Evolutionary conservation across 2,888 invertebrate species (phyloP).

Genomic region (Tenthredo scrophulariae): DNA sequence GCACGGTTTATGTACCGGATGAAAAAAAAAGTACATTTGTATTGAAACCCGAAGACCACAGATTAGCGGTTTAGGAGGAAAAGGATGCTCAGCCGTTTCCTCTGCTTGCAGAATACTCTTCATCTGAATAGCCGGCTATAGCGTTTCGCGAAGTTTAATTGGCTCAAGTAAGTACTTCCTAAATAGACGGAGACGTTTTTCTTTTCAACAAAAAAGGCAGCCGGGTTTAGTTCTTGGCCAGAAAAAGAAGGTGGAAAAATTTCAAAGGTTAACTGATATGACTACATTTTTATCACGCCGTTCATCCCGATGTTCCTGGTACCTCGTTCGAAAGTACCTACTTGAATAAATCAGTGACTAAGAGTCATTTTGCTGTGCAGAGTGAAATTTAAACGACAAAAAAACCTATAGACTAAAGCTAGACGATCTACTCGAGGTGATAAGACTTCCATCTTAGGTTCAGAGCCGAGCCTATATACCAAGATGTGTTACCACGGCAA

Average conservation of each 20-base stretch:
- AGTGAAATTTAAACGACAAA: neutral
- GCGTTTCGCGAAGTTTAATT: slow-evolving; percentile 13
- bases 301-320: neutral
- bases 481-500: slow-evolving; percentile 26
- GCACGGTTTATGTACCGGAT: slow-evolving; percentile 54
- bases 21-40: neutral
- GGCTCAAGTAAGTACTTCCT: neutral
- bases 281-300: neutral
- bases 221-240: neutral
- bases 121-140: neutral
- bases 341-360: slow-evolving; percentile 6
- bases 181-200: neutral
- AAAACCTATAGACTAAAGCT: neutral
- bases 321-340: neutral
- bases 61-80: neutral
- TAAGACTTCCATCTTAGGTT: neutral
- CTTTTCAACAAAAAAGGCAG: neutral
- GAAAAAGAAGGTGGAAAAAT: neutral
- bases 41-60: neutral
- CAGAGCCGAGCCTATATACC: neutral
- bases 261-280: neutral
- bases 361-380: neutral
- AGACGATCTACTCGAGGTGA: neutral
- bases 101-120: neutral
- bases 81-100: neutral